Evolutionary conservation across 2,888 invertebrate genomes (phyloP).

Genomic region (Nemotelus pantherinus): DNA sequence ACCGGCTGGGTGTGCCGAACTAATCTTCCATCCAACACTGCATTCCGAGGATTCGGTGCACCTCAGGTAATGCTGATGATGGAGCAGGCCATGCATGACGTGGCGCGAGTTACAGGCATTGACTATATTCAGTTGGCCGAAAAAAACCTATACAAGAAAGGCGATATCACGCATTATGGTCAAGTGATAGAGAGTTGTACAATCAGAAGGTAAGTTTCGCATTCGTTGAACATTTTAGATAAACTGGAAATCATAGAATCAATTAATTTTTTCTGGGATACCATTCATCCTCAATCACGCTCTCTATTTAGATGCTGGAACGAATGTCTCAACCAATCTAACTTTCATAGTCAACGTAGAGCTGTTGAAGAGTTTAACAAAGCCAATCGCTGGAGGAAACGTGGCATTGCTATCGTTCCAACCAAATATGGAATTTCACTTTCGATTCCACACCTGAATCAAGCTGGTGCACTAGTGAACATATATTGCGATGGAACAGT

Average conservation of each 20-base stretch:
- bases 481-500: slow-evolving; percentile 92
- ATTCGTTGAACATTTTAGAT: background rate
- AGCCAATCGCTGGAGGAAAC: slow-evolving; percentile 84
- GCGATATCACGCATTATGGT: slow-evolving; percentile 80
- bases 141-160: slow-evolving; percentile 83
- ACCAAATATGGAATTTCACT: slow-evolving; percentile 88
- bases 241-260: no score
- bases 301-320: slow-evolving; percentile 73
- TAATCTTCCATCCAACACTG: slow-evolving; percentile 91
- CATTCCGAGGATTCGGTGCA: slow-evolving; percentile 91
- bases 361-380: slow-evolving; percentile 78
- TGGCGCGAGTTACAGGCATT: slow-evolving; percentile 77
- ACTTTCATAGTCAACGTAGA: slow-evolving; percentile 69
- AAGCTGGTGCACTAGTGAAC: slow-evolving; percentile 86
- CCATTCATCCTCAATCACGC: no score
- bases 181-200: slow-evolving; percentile 80
- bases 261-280: background rate
- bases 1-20: slow-evolving; percentile 83
- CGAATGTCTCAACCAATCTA: slow-evolving; percentile 76
- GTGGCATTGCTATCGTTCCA: slow-evolving; percentile 83
- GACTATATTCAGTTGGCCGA: slow-evolving; percentile 72
- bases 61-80: slow-evolving; percentile 91
- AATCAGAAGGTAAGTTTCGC: slow-evolving; percentile 64
- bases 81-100: slow-evolving; percentile 80
- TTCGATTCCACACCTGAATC: slow-evolving; percentile 76